These are phyloP conservation scores for Phortica magna DNA, from an alignment of 2,888 invertebrate genomes.

Conservation along the genomic window DNA sequence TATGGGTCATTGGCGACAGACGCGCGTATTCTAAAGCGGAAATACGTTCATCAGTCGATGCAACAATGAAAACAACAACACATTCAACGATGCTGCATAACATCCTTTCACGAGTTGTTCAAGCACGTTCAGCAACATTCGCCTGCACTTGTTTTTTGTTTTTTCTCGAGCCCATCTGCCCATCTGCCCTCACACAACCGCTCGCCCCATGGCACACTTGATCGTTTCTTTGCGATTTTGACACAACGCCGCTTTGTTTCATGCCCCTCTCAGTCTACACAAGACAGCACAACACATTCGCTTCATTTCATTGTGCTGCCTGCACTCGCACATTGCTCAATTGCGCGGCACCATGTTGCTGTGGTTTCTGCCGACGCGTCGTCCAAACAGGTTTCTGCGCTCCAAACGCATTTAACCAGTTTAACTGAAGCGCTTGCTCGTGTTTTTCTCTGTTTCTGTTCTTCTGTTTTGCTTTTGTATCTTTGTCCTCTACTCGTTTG, in stretches of 20 bases:
- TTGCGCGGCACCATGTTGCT: background rate
- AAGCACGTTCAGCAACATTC: background rate
- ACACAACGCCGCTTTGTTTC: conserved; percentile 43
- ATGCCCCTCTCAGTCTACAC: background rate
- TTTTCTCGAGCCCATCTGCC: background rate
- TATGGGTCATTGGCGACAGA: background rate
- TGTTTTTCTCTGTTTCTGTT: background rate
- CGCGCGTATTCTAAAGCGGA: conserved; percentile 24
- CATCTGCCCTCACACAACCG: background rate
- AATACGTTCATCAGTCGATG: conserved; percentile 21
- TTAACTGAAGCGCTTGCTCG: background rate
- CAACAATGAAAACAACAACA: conserved; percentile 12
- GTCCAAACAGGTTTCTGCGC: conserved; percentile 56
- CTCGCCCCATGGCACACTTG: background rate
- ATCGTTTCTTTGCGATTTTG: conserved; percentile 39
- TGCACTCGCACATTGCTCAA: background rate
- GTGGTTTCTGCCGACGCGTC: conserved; percentile 29
- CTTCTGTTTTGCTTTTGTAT: background rate
- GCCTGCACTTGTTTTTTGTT: background rate
- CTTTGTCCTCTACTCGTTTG: background rate
- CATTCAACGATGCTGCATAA: background rate
- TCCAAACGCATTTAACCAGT: conserved; percentile 1
- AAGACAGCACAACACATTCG: too few relatives aligned
- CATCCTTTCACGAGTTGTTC: background rate
- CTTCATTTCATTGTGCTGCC: too few relatives aligned